These are phyloP conservation scores for Pluvianellus socialis DNA, from an alignment of 2,113 vertebrate genomes.

Conservation along the genomic window DNA sequence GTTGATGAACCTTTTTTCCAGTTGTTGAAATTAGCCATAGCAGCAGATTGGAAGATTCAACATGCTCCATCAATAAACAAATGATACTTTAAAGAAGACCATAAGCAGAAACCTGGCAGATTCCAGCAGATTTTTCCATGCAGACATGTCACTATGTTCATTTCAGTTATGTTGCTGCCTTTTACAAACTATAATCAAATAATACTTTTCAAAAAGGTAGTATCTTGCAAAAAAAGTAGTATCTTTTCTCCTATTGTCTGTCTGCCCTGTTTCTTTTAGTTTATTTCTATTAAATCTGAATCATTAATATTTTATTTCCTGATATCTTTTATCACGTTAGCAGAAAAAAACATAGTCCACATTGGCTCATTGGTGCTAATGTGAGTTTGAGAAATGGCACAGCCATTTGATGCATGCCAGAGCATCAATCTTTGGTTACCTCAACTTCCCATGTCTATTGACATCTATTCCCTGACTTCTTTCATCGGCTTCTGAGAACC, in stretches of 20 bases:
- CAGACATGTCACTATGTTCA: not conserved
- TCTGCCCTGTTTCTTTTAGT: not conserved
- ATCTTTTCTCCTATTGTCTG: not conserved
- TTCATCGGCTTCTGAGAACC: not conserved
- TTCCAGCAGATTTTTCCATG: not conserved
- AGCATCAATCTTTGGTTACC: not conserved
- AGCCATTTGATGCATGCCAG: not conserved
- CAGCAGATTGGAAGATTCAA: not conserved
- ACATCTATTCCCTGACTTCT: not conserved
- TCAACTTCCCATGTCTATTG: not conserved
- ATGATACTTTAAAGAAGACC: not conserved
- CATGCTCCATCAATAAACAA: not conserved
- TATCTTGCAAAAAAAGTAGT: not conserved
- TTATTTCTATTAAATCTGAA: not conserved
- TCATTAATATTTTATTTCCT: not conserved
- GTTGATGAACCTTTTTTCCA: not conserved
- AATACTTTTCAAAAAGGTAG: not conserved
- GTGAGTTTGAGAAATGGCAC: not conserved
- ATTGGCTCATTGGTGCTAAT: not conserved
- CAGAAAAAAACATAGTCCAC: not conserved
- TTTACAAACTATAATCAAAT: not conserved
- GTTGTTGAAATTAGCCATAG: not conserved
- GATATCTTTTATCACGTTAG: not conserved
- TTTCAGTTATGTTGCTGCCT: not conserved
- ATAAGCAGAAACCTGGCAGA: not conserved